Evolutionary conservation across 2,797 vertebrate species (phyloP), one percentile per base, ranked within the genome.

Genomic region (Limnodromus scolopaceus): DNA sequence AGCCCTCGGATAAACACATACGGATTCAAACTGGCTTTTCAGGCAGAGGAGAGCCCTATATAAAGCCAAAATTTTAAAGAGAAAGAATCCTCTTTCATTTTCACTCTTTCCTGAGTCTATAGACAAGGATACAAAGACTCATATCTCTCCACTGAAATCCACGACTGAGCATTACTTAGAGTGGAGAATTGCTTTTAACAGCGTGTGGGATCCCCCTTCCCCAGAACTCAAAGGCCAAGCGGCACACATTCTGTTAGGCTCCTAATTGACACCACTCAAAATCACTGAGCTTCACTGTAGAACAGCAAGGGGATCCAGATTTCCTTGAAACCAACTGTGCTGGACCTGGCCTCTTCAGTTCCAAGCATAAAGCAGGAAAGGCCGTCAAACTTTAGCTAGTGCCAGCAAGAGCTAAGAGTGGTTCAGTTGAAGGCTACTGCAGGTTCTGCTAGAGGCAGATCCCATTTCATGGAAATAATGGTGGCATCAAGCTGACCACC

Each of bases 1-100:
- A 53, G 32, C 5, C 34, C 41, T 39, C 0, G 0, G 38, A 54
- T 3, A 71, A 17, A 76, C 1, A 4, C 22, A 17, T 8, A 38
- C 7, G 16, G 54, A 57, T 63, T 84, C 39, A 48, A 81, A 77
- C 24, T 9, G 36, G 28, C 22, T 84, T 57, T 45, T 74, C 25
- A 49, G 20, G 54, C 66, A 91, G 60, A 74, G 12, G 4, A 60
- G 19, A 48, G 58, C 13, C 30, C 68, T 25, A 25, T 20, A 32
- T 13, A 72, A 61, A 61, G 38, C 13, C 32, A 41, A 48, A 39
- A 65, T 27, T 58, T 19, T 48, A 36, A 49, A 46, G n/a, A 25
- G 20, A 49, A 90, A 65, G 51, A 69, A 58, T 5, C 11, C 7
- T 69, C 34, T 49, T 88, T 63, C 27, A 34, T 70, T 60, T 81